Conservation (phyloP, 2,113 vertebrate genomes). For the Petrocephalus microphthalmus region DNA sequence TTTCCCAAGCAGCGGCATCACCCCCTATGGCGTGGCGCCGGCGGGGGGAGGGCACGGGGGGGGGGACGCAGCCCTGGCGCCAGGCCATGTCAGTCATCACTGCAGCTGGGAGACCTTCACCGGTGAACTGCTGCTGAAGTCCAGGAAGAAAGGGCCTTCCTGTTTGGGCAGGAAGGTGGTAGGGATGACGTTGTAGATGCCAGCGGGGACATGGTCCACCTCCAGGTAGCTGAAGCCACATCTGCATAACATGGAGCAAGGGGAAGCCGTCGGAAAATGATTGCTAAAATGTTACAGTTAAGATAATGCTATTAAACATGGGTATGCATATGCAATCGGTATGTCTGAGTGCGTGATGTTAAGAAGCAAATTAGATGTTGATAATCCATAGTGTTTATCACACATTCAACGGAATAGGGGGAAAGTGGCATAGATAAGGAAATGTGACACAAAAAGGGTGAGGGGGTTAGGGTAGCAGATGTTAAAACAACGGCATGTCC, state of each 20-base stretch:
- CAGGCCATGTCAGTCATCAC: constrained; percentile 51
- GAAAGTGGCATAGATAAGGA: too few relatives aligned
- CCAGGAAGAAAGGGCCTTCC: constrained; percentile 95
- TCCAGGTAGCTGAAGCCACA: constrained; percentile 97
- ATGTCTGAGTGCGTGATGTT: background rate
- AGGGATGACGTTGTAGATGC: constrained; percentile 88
- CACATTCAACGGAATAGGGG: too few relatives aligned
- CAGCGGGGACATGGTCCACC: constrained; percentile 71
- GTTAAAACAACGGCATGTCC: background rate
- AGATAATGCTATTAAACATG: background rate
- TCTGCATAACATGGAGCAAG: constrained; percentile 48
- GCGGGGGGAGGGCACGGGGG: background rate
- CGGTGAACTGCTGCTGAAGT: constrained; percentile 73
- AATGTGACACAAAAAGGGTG: too few relatives aligned
- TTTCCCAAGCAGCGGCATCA: background rate
- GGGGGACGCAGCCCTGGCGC: background rate
- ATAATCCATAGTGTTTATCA: too few relatives aligned
- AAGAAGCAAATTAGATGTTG: background rate
- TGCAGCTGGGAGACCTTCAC: constrained; percentile 85
- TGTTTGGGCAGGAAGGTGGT: constrained; percentile 94
- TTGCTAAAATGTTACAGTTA: background rate
- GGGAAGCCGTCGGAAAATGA: background rate
- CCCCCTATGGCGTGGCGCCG: background rate
- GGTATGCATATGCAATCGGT: background rate
- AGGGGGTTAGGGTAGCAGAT: background rate